These are phyloP conservation scores for Brachionus plicatilis DNA, from an alignment of 1,140 invertebrate species.

Conservation along the genomic window DNA sequence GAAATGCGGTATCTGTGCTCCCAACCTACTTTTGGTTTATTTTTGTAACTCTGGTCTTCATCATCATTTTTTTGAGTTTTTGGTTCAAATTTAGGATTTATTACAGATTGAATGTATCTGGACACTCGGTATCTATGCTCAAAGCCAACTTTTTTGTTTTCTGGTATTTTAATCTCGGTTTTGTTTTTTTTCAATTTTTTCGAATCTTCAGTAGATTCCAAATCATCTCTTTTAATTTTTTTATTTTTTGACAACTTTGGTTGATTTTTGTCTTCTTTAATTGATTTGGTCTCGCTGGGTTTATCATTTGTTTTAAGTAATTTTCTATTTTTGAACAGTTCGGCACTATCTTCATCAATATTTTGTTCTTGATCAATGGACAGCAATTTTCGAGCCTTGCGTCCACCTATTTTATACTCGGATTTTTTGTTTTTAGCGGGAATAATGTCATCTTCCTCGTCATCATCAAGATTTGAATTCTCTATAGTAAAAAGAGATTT, in stretches of 20 bases:
- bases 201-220: not conserved
- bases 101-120: not conserved
- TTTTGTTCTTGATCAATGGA: slow-evolving; percentile 48
- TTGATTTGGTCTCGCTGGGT: not conserved
- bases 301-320: not conserved
- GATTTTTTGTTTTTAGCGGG: slow-evolving; percentile 13
- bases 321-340: not conserved
- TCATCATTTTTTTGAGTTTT: not conserved
- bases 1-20: not conserved
- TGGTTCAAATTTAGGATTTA: not conserved
- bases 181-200: not conserved
- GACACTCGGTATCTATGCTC: slow-evolving; percentile 19
- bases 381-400: slow-evolving; percentile 44
- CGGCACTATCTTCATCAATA: not conserved
- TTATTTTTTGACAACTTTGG: not conserved
- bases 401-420: slow-evolving; percentile 45
- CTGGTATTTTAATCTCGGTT: not conserved
- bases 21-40: slow-evolving; percentile 38
- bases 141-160: not conserved
- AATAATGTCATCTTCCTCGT: slow-evolving; percentile 1
- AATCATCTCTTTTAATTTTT: not conserved
- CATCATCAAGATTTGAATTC: not conserved
- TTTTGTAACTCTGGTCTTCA: not conserved
- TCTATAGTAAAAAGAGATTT: slow-evolving; percentile 16
- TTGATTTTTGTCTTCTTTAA: not conserved